These are phyloP conservation scores for Poeciliopsis presidionis DNA, from an alignment of 2,797 vertebrate species.

Conservation along the genomic window DNA sequence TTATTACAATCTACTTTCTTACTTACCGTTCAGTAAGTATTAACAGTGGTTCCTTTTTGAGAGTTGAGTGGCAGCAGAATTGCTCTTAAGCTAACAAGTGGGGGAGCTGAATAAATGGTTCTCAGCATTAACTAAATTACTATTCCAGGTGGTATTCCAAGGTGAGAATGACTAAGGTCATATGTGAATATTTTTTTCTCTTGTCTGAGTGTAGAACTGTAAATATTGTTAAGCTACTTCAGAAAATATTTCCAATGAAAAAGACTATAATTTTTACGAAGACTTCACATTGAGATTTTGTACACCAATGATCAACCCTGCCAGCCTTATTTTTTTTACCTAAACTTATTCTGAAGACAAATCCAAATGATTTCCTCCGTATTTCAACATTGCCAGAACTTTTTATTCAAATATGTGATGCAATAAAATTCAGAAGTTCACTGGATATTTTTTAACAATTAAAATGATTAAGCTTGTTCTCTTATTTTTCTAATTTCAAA, in stretches of 20 bases:
- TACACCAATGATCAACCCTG: conserved; percentile 5
- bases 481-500: conserved; percentile 55
- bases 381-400: conserved; percentile 62
- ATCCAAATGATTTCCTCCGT: conserved; percentile 48
- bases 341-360: conserved; percentile 43
- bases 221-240: conserved; percentile 42
- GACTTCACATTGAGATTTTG: conserved; percentile 21
- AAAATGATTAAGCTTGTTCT: conserved; percentile 49
- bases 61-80: conserved; percentile 55
- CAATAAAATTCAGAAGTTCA: conserved; percentile 58
- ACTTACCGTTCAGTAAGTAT: neutral
- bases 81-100: conserved; percentile 26
- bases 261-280: conserved; percentile 20
- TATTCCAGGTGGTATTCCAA: conserved; percentile 70
- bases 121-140: conserved; percentile 48
- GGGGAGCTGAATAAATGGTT: conserved; percentile 33
- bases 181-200: conserved; percentile 7
- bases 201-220: conserved; percentile 53
- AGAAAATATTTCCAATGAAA: conserved; percentile 50
- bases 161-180: conserved; percentile 61
- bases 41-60: conserved; percentile 9
- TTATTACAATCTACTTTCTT: neutral
- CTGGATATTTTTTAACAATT: conserved; percentile 53
- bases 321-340: neutral
- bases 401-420: conserved; percentile 58